Evolutionary conservation across 1,140 invertebrate genomes (phyloP), one percentile per base, ranked within the genome.

Genomic region (Bombus breviceps): DNA sequence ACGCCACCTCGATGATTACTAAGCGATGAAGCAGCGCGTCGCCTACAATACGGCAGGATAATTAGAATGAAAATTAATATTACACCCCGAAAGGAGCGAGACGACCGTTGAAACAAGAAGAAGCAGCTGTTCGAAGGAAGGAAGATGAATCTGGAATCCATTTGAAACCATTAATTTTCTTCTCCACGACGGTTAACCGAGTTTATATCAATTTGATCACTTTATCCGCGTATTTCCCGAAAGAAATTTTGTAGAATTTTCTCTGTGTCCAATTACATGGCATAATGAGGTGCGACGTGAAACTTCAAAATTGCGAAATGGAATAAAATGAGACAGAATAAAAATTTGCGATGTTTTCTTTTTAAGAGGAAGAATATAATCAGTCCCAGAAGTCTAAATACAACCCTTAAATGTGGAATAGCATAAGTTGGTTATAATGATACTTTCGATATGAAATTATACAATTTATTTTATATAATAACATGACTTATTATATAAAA

Each of bases 31-130:
- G 62, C 37, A 47, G 32, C 18, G 37, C 13, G 53, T 43, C 59
- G 28, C 15, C 32, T 10, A 34, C 78, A 88, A 88, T 87, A 69
- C 71, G 18, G 59, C n/a, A 39, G 57, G 34, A 84, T 81, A 87
- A 88, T 87, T 68, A 69, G 28, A 47, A 80, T 10, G 64, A 39
- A 71, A 88, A 88, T 84, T 82, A 87, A 80, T 71, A 53, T 43
- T 84, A 69, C 59, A 53, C 57, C 25, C 41, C 18, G 25, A 53
- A 82, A 6, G 22, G 2, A 28, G 12, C 57, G 57, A 25, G 15
- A 37, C 37, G n/a, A 6, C 1, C 18, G n/a, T 34, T 57, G 39
- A 5, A 34, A 59, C 39, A 59, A 59, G 28, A 37, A 39, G 28
- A 22, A n/a, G 4, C 59, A n/a, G 22, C 53, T 37, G n/a, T 18